phyloP scores from a whole-genome alignment of 2,888 invertebrate genomes.

The Ditula angustiorana region DNA sequence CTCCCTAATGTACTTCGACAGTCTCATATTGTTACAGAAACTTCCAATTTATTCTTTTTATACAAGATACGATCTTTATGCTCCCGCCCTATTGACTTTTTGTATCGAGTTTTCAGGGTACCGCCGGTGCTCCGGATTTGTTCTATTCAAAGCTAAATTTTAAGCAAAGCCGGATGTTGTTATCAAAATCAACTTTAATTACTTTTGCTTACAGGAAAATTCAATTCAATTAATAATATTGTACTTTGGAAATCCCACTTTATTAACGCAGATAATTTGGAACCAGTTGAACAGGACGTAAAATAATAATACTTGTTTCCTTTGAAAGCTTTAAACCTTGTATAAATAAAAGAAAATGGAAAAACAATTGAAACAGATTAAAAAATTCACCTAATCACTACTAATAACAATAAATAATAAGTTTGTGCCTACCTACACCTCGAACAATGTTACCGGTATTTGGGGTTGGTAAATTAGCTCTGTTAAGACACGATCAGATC shows the following conservation, averaged over 20 bases:
- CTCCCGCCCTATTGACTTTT: conserved; percentile 35
- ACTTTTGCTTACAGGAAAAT: conserved; percentile 15
- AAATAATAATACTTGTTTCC: not conserved
- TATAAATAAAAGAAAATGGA: too few species aligned
- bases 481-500: too few species aligned
- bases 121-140: not conserved
- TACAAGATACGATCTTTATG: conserved; percentile 33
- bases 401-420: too few species aligned
- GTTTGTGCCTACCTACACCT: too few species aligned
- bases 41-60: conserved; percentile 46
- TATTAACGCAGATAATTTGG: conserved; percentile 19
- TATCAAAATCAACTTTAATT: conserved; percentile 28
- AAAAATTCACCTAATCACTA: too few species aligned
- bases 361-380: too few species aligned
- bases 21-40: conserved; percentile 50
- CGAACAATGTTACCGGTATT: too few species aligned
- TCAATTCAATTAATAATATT: conserved; percentile 11
- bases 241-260: conserved; percentile 17
- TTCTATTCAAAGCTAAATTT: conserved; percentile 13
- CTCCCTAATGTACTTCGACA: conserved; percentile 50
- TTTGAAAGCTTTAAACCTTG: not conserved
- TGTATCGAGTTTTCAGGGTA: conserved; percentile 27
- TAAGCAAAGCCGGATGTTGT: conserved; percentile 10
- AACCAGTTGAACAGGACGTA: conserved; percentile 15
- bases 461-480: too few species aligned